These are phyloP conservation scores for Peribatodes rhomboidaria DNA, from an alignment of 2,888 invertebrate genomes.

Conservation along the genomic window DNA sequence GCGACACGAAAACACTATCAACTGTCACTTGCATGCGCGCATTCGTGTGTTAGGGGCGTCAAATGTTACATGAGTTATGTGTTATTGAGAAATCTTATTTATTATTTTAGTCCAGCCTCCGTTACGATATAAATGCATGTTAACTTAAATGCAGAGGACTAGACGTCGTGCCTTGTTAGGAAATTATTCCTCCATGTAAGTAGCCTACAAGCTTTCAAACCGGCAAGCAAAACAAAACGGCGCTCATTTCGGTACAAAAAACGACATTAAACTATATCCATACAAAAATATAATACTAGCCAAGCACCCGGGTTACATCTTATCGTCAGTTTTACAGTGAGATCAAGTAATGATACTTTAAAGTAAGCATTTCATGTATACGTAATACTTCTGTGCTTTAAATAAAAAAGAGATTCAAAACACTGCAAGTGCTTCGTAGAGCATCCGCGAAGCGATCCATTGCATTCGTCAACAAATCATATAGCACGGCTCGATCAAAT, in stretches of 20 bases:
- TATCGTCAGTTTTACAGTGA: conserved; percentile 60
- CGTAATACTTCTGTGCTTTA: conserved; percentile 36
- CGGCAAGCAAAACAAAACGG: conserved; percentile 25
- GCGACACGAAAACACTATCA: background rate
- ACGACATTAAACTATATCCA: conserved; percentile 42
- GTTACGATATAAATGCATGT: conserved; percentile 25
- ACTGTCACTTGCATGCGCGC: background rate
- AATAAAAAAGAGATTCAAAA: conserved; percentile 47
- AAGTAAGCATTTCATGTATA: conserved; percentile 49
- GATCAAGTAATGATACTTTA: conserved; percentile 72
- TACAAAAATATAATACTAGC: conserved; percentile 61
- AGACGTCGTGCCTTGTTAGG: conserved; percentile 22
- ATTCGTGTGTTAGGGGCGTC: background rate
- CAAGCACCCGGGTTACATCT: conserved; percentile 68
- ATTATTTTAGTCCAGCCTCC: conserved; percentile 20
- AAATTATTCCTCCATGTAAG: conserved; percentile 13
- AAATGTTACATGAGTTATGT: conserved; percentile 7
- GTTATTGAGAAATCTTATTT: conserved; percentile 28
- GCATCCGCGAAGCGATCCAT: no score
- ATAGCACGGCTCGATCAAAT: no score
- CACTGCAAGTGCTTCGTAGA: conserved; percentile 40
- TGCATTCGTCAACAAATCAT: no score
- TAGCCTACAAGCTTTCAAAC: conserved; percentile 22
- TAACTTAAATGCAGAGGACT: conserved; percentile 30
- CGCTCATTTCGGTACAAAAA: conserved; percentile 33